A percentile compares a stretch with the other conserved stretches of the same genome.
These are phyloP conservation scores for Enteromius fasciolatus DNA, from an alignment of 2,797 vertebrate genomes.

Conservation along the genomic window DNA sequence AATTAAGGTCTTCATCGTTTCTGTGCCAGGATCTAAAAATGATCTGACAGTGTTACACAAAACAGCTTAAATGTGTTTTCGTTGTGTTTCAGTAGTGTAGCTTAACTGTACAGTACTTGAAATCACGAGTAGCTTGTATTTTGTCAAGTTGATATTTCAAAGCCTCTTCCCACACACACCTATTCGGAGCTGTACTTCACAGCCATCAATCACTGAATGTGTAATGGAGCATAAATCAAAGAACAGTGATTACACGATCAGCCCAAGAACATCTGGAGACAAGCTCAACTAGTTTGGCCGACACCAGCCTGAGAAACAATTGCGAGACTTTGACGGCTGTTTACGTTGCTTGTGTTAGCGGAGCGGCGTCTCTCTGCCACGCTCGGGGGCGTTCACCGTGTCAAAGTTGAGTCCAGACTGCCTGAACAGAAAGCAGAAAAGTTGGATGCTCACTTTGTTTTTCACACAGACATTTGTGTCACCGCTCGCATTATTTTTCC, in stretches of 20 bases:
- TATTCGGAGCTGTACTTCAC: background rate
- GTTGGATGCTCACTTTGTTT: slow-evolving; percentile 76
- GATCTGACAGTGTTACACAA: background rate
- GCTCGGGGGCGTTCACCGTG: slow-evolving; percentile 77
- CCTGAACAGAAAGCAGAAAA: slow-evolving; percentile 73
- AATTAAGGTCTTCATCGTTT: too few species aligned
- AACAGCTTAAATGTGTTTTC: background rate
- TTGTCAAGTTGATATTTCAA: slow-evolving; percentile 6
- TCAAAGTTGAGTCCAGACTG: slow-evolving; percentile 80
- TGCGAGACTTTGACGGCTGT: background rate
- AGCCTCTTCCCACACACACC: slow-evolving; percentile 20
- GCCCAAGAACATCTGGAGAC: slow-evolving; percentile 40
- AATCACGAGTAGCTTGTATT: background rate
- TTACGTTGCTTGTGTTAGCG: slow-evolving; percentile 50
- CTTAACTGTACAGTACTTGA: background rate
- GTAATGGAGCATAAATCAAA: slow-evolving; percentile 45
- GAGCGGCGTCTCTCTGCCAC: slow-evolving; percentile 75
- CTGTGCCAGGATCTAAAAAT: background rate
- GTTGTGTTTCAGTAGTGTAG: background rate
- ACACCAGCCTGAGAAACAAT: slow-evolving; percentile 21
- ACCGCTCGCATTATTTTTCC: slow-evolving; percentile 75
- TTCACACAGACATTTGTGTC: slow-evolving; percentile 66
- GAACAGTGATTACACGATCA: slow-evolving; percentile 20
- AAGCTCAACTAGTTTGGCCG: slow-evolving; percentile 13
- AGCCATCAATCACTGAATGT: background rate